phyloP scores from a whole-genome alignment of 2,888 invertebrate genomes.

The Hirtodrosophila trivittata region DNA sequence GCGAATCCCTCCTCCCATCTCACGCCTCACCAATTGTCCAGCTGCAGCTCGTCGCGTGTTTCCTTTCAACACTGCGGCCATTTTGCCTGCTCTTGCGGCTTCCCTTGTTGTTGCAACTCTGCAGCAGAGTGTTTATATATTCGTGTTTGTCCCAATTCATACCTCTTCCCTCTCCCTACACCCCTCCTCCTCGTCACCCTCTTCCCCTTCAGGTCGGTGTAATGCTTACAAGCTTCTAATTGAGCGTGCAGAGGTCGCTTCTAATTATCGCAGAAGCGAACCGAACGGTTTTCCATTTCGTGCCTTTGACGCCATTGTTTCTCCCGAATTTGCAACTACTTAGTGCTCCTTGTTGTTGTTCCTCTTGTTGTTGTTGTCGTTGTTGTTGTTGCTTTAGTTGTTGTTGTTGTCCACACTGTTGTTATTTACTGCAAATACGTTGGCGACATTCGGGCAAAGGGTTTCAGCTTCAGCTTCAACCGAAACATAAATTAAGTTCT shows the following conservation, averaged over 20 bases:
- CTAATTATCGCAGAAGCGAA: slow-evolving; percentile 68
- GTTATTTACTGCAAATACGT: slow-evolving; percentile 44
- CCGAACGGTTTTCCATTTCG: slow-evolving; percentile 62
- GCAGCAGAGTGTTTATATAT: slow-evolving; percentile 48
- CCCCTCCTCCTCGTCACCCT: neutral
- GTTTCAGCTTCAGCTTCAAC: slow-evolving; percentile 41
- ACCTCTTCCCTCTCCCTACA: neutral
- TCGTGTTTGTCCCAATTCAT: slow-evolving; percentile 21
- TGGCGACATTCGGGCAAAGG: slow-evolving; percentile 71
- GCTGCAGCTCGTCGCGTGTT: slow-evolving; percentile 64
- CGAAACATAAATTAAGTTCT: slow-evolving; percentile 76
- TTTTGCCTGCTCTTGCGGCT: slow-evolving; percentile 20
- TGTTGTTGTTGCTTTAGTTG: slow-evolving; percentile 6
- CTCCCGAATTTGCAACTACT: slow-evolving; percentile 43
- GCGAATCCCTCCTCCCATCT: neutral
- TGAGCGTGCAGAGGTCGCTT: slow-evolving; percentile 73
- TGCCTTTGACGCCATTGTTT: slow-evolving; percentile 60
- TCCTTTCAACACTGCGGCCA: slow-evolving; percentile 44
- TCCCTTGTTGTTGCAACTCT: slow-evolving; percentile 26
- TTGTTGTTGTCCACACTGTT: slow-evolving; percentile 30
- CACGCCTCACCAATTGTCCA: neutral
- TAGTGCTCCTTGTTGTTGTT: slow-evolving; percentile 19
- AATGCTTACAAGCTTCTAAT: slow-evolving; percentile 70
- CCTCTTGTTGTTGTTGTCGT: slow-evolving; percentile 16
- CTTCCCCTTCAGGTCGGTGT: slow-evolving; percentile 3